Conservation (phyloP, 2,797 vertebrate genomes). For the Pseudochromis fuscus region DNA sequence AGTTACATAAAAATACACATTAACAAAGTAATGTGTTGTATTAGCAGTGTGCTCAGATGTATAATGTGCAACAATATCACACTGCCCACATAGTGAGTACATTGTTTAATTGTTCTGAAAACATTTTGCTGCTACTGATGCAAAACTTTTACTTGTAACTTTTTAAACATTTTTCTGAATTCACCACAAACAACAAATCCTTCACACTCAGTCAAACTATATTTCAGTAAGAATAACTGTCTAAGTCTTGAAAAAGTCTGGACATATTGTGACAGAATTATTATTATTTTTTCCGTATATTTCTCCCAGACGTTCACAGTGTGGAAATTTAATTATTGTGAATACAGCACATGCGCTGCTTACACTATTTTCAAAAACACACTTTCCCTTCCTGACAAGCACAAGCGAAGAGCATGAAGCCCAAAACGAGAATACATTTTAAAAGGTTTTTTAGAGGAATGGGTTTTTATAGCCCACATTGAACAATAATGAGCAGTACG, state of each 20-base stretch:
- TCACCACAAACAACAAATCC: conserved; percentile 50
- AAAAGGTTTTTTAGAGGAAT: conserved; percentile 53
- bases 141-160: not conserved
- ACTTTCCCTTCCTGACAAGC: conserved; percentile 45
- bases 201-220: conserved; percentile 26
- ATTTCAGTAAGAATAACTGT: conserved; percentile 30
- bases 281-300: conserved; percentile 35
- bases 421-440: conserved; percentile 58
- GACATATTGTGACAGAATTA: conserved; percentile 52
- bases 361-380: conserved; percentile 51
- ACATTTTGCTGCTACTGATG: not conserved
- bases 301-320: conserved; percentile 25
- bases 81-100: not conserved
- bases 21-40: no score
- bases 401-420: conserved; percentile 39
- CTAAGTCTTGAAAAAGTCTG: conserved; percentile 7
- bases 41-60: no score
- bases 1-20: no score
- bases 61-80: not conserved
- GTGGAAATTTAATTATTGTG: conserved; percentile 58
- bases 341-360: conserved; percentile 21
- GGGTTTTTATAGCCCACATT: conserved; percentile 66
- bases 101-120: not conserved
- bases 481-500: conserved; percentile 65
- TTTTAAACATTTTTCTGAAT: not conserved